These are phyloP conservation scores for Sturnus vulgaris DNA, from an alignment of 2,113 vertebrate species.

Conservation along the genomic window DNA sequence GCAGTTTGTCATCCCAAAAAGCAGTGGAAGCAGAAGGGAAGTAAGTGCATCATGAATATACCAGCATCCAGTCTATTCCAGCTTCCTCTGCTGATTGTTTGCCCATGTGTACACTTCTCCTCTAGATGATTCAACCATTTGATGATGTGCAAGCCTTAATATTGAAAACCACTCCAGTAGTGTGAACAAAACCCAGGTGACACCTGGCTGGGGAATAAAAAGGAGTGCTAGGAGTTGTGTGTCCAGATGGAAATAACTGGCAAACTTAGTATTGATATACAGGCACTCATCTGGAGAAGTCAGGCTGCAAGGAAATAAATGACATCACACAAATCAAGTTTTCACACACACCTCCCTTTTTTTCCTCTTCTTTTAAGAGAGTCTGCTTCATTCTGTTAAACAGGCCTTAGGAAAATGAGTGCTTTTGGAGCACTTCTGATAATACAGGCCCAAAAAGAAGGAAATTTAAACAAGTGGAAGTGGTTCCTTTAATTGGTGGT, in stretches of 20 bases:
- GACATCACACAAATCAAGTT: not conserved
- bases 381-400: not conserved
- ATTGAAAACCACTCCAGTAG: not conserved
- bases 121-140: not conserved
- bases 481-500: not conserved
- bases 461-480: not conserved
- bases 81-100: not conserved
- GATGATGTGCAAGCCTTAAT: not conserved
- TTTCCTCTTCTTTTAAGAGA: not conserved
- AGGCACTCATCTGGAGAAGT: not conserved
- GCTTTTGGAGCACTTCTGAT: not conserved
- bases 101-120: not conserved
- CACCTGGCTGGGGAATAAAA: not conserved
- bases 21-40: not conserved
- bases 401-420: not conserved
- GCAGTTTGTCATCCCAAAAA: not conserved
- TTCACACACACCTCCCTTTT: rapidly evolving
- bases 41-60: not conserved
- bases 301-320: not conserved
- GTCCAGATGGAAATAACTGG: not conserved
- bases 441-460: not conserved
- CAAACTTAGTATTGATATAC: not conserved
- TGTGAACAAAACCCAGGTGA: not conserved
- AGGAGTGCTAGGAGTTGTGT: not conserved
- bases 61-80: not conserved